Evolutionary conservation across 2,888 invertebrate species (phyloP).

Genomic region (Dryocosmus kuriphilus): DNA sequence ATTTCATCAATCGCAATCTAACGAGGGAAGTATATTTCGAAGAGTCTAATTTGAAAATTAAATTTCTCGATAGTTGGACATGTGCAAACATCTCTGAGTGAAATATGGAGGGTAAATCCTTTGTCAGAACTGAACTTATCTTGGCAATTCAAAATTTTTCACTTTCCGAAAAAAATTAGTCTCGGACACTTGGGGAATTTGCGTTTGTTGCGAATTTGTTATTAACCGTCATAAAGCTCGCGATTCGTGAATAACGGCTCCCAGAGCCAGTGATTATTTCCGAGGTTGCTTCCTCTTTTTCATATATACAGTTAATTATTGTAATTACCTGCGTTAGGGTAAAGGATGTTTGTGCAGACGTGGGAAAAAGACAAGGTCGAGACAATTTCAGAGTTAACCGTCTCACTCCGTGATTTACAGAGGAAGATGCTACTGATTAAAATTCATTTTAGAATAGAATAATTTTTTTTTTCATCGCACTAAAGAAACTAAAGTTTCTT

Average conservation of each 20-base stretch:
- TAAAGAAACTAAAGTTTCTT: too few relatives aligned
- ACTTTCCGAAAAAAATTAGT: neutral
- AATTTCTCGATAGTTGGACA: too few relatives aligned
- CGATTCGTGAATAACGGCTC: slow-evolving; percentile 16
- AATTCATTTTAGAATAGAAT: neutral
- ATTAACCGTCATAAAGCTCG: slow-evolving; percentile 20
- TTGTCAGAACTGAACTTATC: too few relatives aligned
- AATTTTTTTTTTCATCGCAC: too few relatives aligned
- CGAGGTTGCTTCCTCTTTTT: slow-evolving; percentile 38
- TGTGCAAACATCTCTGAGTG: too few relatives aligned
- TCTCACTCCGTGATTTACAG: slow-evolving; percentile 5
- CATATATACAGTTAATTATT: slow-evolving; percentile 18
- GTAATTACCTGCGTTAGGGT: slow-evolving; percentile 20
- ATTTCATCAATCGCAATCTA: neutral
- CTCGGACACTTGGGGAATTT: neutral
- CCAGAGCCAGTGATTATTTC: slow-evolving; percentile 16
- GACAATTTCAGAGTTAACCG: slow-evolving; percentile 21
- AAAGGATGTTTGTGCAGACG: slow-evolving; percentile 21
- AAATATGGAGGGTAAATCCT: too few relatives aligned
- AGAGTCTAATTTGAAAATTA: too few relatives aligned
- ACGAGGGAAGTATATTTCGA: too few relatives aligned
- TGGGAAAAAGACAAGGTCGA: slow-evolving; percentile 38
- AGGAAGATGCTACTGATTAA: slow-evolving; percentile 5
- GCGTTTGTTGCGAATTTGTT: neutral
- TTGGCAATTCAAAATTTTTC: neutral